Base-by-base conservation (phyloP, 2,888 invertebrate species). In the Hyles lineata region DNA sequence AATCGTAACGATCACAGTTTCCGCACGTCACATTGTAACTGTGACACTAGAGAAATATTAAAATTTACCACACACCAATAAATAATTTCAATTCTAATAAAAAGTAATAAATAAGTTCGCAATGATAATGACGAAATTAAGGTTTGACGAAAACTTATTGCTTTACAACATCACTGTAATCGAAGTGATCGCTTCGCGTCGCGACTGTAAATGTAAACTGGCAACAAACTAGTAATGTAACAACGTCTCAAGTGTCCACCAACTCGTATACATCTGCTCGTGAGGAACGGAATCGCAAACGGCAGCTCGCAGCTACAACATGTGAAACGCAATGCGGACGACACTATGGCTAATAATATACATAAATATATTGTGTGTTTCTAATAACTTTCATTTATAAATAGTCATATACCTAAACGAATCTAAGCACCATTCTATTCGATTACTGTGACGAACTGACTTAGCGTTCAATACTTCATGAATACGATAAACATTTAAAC, bases 381-480 rank as follows among this genome's bases (percentile, higher is more conserved):
- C 85, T 82, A 86, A 88, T 85, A 86, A 83, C 78, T 85, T 86
- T 82, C 83, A 80, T 86, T 85, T 91, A 90, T 90, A 90, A 89
- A 90, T 90, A 91, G 86, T 89, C 88, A 91, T 84, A 82, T 81
- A 67, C 43, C 89, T 93, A 92, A 91, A 87, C 85, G 91, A 92
- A 91, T 91, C 92, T 93, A 94, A 94, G 94, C 94, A 94, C 94
- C 94, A 93, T 93, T 94, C 92, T 94, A 94, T 94, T 94, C 94
- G 93, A 93, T 94, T 87, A 90, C 90, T 88, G 91, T 92, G 91
- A 89, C 87, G 79, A 83, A 82, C 88, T 90, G 92, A 94, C 92
- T 92, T 91, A 93, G 90, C 90, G 86, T 89, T 90, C 88, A 92
- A 92, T 92, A 93, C 91, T 92, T 86, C 88, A 84, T 85, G 87